phyloP scores from a whole-genome alignment of 2,113 vertebrate genomes.

The Clarias gariepinus region DNA sequence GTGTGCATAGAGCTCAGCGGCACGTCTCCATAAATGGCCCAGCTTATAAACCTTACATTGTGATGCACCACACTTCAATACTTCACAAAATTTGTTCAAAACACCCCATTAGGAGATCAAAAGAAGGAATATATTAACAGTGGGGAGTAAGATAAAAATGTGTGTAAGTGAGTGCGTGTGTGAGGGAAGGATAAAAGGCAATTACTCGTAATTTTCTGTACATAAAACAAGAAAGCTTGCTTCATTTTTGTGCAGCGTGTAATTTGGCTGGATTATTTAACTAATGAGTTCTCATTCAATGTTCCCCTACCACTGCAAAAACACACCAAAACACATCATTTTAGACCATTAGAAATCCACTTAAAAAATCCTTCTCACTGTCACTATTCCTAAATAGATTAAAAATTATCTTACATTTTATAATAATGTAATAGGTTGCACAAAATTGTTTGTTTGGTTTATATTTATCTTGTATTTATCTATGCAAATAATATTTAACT shows the following conservation, averaged over 20 bases:
- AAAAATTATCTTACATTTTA: too few relatives aligned
- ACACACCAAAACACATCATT: background rate
- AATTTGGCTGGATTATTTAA: slow-evolving; percentile 15
- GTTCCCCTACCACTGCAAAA: background rate
- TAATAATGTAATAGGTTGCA: too few relatives aligned
- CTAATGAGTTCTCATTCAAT: background rate
- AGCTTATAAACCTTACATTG: slow-evolving; percentile 9
- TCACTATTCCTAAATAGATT: background rate
- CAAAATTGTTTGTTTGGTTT: too few relatives aligned
- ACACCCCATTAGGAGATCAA: slow-evolving; percentile 31
- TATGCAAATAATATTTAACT: too few relatives aligned
- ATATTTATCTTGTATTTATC: too few relatives aligned
- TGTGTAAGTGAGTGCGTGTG: background rate
- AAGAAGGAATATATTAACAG: slow-evolving; percentile 11
- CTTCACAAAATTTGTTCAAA: slow-evolving; percentile 25
- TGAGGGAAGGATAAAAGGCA: background rate
- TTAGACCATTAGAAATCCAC: background rate
- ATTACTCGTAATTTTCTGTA: background rate
- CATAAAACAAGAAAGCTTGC: background rate
- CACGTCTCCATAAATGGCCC: background rate
- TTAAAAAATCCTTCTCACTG: background rate
- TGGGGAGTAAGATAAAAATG: background rate
- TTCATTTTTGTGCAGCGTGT: background rate
- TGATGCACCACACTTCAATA: slow-evolving; percentile 26
- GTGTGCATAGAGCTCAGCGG: background rate